phyloP scores from a whole-genome alignment of 2,113 vertebrate species.

The Hyla sarda region DNA sequence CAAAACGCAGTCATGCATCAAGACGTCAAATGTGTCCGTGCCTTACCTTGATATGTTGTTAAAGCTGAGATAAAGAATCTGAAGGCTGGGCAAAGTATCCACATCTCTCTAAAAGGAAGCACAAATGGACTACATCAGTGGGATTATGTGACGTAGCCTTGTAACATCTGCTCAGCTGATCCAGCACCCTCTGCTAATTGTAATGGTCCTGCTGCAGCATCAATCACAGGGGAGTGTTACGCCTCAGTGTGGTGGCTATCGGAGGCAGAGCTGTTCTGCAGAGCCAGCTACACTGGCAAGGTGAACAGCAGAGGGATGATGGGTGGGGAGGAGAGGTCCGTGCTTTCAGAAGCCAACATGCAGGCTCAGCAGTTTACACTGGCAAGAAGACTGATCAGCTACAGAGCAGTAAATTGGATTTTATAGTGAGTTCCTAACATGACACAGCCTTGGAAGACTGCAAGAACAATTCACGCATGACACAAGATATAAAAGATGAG shows the following conservation, averaged over 20 bases:
- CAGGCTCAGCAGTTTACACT: conserved; percentile 73
- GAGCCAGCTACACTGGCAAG: conserved; percentile 74
- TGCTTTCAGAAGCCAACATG: conserved; percentile 67
- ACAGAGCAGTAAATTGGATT: conserved; percentile 56
- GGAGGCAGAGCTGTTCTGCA: conserved; percentile 76
- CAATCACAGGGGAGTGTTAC: conserved; percentile 66
- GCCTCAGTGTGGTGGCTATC: conserved; percentile 67
- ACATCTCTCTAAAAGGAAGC: conserved; percentile 88
- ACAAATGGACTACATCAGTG: conserved; percentile 67
- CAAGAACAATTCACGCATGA: conserved; percentile 49
- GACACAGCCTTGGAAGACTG: neutral
- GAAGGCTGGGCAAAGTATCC: conserved; percentile 91
- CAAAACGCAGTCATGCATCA: neutral
- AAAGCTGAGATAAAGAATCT: conserved; percentile 95
- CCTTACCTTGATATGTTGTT: conserved; percentile 97
- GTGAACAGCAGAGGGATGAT: conserved; percentile 62
- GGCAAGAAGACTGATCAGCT: conserved; percentile 54
- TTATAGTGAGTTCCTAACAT: conserved; percentile 37
- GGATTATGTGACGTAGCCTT: conserved; percentile 56
- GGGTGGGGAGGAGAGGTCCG: conserved; percentile 47
- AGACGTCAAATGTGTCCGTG: conserved; percentile 60
- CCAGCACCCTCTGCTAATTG: conserved; percentile 60
- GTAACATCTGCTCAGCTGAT: conserved; percentile 59
- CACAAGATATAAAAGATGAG: neutral
- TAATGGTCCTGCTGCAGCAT: conserved; percentile 78